phyloP scores from a whole-genome alignment of 2,113 vertebrate genomes.

The Kryptolebias marmoratus region DNA sequence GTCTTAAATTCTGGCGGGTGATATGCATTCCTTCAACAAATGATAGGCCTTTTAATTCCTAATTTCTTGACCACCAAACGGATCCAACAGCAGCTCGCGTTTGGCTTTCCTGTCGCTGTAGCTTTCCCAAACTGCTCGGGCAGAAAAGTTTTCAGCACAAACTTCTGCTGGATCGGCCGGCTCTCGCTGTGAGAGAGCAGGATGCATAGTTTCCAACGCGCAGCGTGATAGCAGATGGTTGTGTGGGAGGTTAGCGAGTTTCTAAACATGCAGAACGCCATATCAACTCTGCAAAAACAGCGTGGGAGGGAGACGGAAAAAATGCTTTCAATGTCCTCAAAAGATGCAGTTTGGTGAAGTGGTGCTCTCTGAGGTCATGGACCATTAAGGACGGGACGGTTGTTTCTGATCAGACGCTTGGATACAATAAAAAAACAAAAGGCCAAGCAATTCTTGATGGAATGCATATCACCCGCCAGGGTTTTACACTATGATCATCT shows the following conservation, averaged over 20 bases:
- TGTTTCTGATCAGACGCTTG: constrained; percentile 9
- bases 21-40: constrained; percentile 43
- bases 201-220: constrained; percentile 44
- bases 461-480: too few species aligned
- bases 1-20: too few species aligned
- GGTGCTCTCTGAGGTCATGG: constrained; percentile 33
- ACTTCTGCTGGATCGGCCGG: constrained; percentile 27
- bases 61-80: constrained; percentile 10
- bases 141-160: constrained; percentile 26
- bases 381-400: constrained; percentile 7
- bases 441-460: too few species aligned
- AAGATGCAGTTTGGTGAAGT: constrained; percentile 40
- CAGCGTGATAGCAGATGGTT: constrained; percentile 62
- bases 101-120: background rate
- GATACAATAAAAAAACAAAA: too few species aligned
- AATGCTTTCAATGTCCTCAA: constrained; percentile 32
- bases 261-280: constrained; percentile 64
- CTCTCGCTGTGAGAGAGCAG: constrained; percentile 18
- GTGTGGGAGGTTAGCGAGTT: constrained; percentile 66
- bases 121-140: constrained; percentile 1
- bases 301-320: constrained; percentile 29
- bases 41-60: constrained; percentile 26
- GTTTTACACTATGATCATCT: too few species aligned
- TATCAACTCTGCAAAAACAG: constrained; percentile 41
- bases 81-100: constrained; percentile 1